Base-by-base conservation (phyloP, 2,797 vertebrate species). In the Denticeps clupeoides region DNA sequence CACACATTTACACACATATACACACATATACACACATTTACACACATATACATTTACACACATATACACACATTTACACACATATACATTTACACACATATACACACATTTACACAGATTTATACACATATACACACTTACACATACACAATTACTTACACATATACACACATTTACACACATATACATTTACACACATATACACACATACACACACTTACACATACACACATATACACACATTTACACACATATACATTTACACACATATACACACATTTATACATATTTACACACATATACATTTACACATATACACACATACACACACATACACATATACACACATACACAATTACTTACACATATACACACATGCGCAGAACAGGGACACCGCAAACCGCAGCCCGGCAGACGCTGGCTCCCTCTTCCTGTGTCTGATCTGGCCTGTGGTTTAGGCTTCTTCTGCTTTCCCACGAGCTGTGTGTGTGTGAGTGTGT, bases 401-500 rank as follows among this genome's bases (percentile, higher is more conserved):
- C 37, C 37, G 9, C 3, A 9, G 7, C 18, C 27, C 27, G 37
- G 50, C 57, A 42, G 46, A 53, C 43, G 18, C 29, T 19, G 25
- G 24, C 53, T 37, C 41, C 1, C 3, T 37, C 9, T 37, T 37
- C 33, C 29, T 52, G 48, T 55, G 24, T 52, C 41, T 16, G 46
- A 51, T 31, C 5, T 47, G n/a, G n/a, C n/a, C 47, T 66, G 64
- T 52, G 64, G 64, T 63, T 43, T 66, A 55, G 54, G 63, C 63
- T 54, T 53, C 57, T 66, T 66, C 64, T 66, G 60, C 60, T 66
- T 66, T 63, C 64, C 64, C 64, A 66, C 2, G 31, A 55, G 45
- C 44, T 47, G 50, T 21, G 46, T 45, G 13, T 37, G n/a, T 33
- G 33, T 37, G 49, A 47, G 22, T 54, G 29, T 52, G 44, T 41